Evolutionary conservation across 92 coral and sea anemone genomes (phyloP).

Genomic region (Nematostella vectensis): DNA sequence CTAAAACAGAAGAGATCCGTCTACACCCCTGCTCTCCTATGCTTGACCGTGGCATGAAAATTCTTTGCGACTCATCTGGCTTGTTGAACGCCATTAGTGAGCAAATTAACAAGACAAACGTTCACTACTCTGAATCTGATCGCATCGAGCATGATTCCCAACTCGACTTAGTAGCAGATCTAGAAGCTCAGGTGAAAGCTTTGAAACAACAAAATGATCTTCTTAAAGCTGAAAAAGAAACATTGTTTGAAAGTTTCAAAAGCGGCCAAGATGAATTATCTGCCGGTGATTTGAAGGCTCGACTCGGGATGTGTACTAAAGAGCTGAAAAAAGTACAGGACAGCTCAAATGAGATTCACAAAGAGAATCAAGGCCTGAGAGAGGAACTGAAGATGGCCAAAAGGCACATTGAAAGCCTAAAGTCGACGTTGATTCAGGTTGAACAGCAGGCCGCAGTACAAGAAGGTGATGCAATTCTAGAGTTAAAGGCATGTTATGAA

Average conservation of each 20-base stretch:
- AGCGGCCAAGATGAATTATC: neutral
- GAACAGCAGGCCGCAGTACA: conserved; percentile 1
- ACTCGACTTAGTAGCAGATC: neutral
- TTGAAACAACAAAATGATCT: neutral
- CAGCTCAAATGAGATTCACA: neutral
- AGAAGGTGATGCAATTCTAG: neutral
- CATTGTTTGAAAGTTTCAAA: neutral
- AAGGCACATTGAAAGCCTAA: neutral
- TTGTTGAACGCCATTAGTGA: conserved; percentile 7
- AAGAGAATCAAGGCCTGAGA: conserved; percentile 1
- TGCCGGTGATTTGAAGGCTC: neutral
- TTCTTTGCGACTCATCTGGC: conserved; percentile 19
- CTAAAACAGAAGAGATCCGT: neutral
- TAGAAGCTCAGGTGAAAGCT: neutral
- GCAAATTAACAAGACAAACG: neutral
- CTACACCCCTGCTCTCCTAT: conserved; percentile 7
- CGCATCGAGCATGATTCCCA: neutral
- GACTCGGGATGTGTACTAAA: neutral
- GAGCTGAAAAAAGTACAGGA: neutral
- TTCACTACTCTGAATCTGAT: neutral
- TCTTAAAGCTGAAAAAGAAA: neutral
- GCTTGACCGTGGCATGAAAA: conserved; percentile 20
- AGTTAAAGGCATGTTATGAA: neutral
- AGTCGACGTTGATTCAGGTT: neutral
- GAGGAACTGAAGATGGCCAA: neutral